These are phyloP conservation scores for Lasioglossum zephyrum DNA, from an alignment of 2,888 invertebrate genomes.

Conservation along the genomic window DNA sequence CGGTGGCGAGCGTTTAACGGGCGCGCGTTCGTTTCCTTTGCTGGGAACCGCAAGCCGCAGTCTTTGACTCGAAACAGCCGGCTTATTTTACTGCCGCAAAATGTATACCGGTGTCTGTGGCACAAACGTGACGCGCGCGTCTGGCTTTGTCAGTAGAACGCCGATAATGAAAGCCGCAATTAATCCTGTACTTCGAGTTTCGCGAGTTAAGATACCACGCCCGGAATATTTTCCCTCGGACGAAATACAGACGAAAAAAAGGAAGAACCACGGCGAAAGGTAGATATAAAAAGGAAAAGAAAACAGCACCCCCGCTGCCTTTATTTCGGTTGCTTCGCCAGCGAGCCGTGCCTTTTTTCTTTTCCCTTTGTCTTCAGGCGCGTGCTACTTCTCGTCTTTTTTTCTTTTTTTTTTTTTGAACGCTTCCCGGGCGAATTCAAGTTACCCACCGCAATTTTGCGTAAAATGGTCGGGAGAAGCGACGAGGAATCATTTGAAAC, in stretches of 20 bases:
- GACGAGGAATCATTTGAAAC: not conserved
- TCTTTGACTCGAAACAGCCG: conserved; percentile 57
- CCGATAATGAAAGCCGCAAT: conserved; percentile 65
- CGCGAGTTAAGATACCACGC: conserved; percentile 42
- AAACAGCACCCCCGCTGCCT: conserved; percentile 18
- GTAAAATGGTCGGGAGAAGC: not conserved
- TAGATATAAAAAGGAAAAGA: not conserved
- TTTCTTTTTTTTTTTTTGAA: conserved; percentile 6
- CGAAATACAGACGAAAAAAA: not conserved
- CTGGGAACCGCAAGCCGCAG: conserved; percentile 50
- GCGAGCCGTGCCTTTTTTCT: not conserved
- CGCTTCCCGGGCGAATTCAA: not conserved
- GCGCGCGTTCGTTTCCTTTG: conserved; percentile 43
- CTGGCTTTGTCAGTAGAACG: conserved; percentile 48
- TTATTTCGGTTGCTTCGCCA: conserved; percentile 38
- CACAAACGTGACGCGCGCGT: conserved; percentile 33
- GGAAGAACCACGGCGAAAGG: not conserved
- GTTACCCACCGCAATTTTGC: not conserved
- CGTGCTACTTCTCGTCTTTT: conserved; percentile 5
- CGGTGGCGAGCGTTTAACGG: conserved; percentile 41
- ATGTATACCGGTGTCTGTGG: conserved; percentile 32
- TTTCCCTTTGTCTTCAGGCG: not conserved
- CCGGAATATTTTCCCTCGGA: conserved; percentile 33
- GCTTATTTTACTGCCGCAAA: conserved; percentile 56
- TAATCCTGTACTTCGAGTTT: conserved; percentile 47